These are phyloP conservation scores for Cheilosia variabilis DNA, from an alignment of 2,888 invertebrate genomes.

Conservation along the genomic window DNA sequence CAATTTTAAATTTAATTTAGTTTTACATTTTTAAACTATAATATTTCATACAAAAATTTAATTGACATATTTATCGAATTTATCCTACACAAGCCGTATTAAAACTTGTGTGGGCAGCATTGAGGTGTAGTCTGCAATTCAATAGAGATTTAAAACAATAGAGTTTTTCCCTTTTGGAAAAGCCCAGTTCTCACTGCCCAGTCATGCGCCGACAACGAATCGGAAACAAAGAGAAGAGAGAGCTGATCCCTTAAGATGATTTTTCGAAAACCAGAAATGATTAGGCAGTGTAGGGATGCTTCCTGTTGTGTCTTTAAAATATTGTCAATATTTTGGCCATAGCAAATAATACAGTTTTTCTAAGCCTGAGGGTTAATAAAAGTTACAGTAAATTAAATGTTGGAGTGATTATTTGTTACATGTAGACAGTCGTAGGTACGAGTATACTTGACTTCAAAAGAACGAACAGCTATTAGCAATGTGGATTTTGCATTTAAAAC, in stretches of 20 bases:
- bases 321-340: too few relatives aligned
- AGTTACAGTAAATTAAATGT: too few relatives aligned
- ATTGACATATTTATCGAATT: slow-evolving; percentile 4
- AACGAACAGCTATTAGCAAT: too few relatives aligned
- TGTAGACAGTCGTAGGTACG: too few relatives aligned
- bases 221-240: background rate
- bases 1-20: background rate
- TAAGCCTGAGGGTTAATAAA: too few relatives aligned
- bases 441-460: too few relatives aligned
- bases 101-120: slow-evolving; percentile 60
- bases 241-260: background rate
- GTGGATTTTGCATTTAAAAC: too few relatives aligned
- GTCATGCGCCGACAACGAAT: slow-evolving; percentile 19
- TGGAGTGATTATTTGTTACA: too few relatives aligned
- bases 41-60: background rate
- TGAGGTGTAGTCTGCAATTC: slow-evolving; percentile 57
- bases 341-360: too few relatives aligned
- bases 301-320: too few relatives aligned
- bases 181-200: background rate
- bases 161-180: background rate
- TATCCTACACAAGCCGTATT: slow-evolving; percentile 25
- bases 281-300: slow-evolving; percentile 18
- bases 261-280: background rate
- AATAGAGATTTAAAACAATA: slow-evolving; percentile 19
- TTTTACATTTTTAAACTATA: background rate